Base-by-base conservation (phyloP, 2,888 invertebrate genomes). In the Apodemia duryi region DNA sequence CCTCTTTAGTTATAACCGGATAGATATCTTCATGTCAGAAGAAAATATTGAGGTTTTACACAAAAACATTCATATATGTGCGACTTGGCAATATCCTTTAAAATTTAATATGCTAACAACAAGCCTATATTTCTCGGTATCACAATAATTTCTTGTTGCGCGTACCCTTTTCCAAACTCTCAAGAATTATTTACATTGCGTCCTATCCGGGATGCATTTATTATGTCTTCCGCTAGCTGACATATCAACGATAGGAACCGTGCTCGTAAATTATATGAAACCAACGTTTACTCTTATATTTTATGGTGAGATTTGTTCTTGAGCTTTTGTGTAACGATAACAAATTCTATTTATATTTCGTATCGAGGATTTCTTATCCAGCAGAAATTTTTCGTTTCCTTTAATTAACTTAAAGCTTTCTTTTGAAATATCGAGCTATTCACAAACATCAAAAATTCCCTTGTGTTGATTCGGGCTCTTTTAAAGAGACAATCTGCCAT, bases 191-290 rank as follows among this genome's bases (percentile, higher is more conserved):
- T 57, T 57, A 57, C 57, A 57, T 57, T 29, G 57, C 13, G 57
- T 57, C 57, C 57, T 57, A 57, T 57, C 57, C 57, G 57, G 57
- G 32, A 57, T 57, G 57, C 57, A 57, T 57, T 57, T 57, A 57
- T 57, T 57, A 57, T 57, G 57, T 57, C 57, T 57, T 57, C 57
- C 57, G 57, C 57, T 13, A 32, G 29, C 57, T 57, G 57, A 57
- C 57, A 57, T 29, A 57, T 57, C 57, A 57, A 57, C 32, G 57
- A 57, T 57, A 57, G 57, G 32, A 57, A 57, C 57, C 57, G 29
- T 32, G 32, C 57, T 57, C 57, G 32, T 57, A 57, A 57, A 57
- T 57, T 57, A 11, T 57, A 32, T 57, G 13, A 29, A 57, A 57
- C 35, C 57, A 57, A 13, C 49, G 10, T 57, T 57, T 57, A 32